Base-by-base conservation (phyloP, 2,113 vertebrate genomes). In the Anolis sagrei region DNA sequence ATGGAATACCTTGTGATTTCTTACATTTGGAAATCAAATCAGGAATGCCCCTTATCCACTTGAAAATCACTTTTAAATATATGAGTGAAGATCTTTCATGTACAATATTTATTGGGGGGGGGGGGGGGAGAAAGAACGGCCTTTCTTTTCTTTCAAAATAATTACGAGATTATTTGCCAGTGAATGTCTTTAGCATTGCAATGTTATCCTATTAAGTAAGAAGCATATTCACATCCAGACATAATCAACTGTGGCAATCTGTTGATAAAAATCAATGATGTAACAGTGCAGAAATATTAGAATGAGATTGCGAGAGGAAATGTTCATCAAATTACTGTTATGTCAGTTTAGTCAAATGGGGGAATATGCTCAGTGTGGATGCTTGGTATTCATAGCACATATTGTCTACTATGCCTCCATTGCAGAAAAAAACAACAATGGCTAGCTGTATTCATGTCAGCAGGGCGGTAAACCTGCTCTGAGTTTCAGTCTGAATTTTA, bases 261-360 rank as follows among this genome's bases (percentile, higher is more conserved):
- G 70, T 86, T 72, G 84, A 75, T 74, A 75, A 80, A 81, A 86
- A 86, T 81, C 77, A 86, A 75, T 54, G 70, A 75, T 79, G 69
- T 62, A 86, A 36, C 44, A 64, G 70, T 75, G 69, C 69, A 75
- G 84, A 86, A 86, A 86, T 80, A 81, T 86, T 66, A 80, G 69
- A n/a, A 74, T 74, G 77, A 64, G 82, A 76, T n/a, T 83, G 72
- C 74, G 39, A 81, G 27, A 29, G 72, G 84, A 86, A 81, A 75
- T 81, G 84, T 81, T 74, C 61, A 81, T 81, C 58, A 80, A 74
- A 86, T 66, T 58, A 81, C 39, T 86, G 80, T 32, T 32, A 81
- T 32, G 68, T 73, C 36, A 74, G 25, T 80, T 80, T 86, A 80
- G 78, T 86, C 54, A 80, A 80, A 86, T 74, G 78, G 80, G 64